Evolutionary conservation across 2,113 vertebrate genomes (phyloP).

Genomic region (Grammomys surdaster): DNA sequence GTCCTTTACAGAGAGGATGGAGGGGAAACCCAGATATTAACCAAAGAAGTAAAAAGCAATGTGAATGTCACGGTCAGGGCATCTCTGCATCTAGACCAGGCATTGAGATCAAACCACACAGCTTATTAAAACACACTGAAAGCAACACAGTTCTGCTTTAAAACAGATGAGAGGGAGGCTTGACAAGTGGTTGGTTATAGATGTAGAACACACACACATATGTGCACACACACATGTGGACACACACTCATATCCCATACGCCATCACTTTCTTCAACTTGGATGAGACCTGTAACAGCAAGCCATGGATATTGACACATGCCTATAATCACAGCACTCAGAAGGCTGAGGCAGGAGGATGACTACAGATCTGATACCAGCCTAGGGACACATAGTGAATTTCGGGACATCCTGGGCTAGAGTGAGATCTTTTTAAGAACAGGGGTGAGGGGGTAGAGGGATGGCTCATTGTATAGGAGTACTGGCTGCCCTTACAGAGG

Average conservation of each 20-base stretch:
- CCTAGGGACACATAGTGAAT: not conserved
- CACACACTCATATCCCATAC: not conserved
- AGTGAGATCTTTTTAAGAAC: not conserved
- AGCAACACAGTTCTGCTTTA: conserved; percentile 57
- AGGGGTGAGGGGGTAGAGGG: not conserved
- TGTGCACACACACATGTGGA: not conserved
- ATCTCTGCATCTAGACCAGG: not conserved
- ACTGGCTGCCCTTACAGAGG: not conserved
- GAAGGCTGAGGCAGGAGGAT: not conserved
- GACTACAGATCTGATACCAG: not conserved
- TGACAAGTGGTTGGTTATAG: conserved; percentile 69
- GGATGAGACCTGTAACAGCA: conserved; percentile 20
- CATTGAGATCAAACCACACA: not conserved
- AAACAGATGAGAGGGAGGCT: conserved; percentile 51
- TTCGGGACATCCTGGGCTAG: not conserved
- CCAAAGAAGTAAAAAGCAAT: not conserved
- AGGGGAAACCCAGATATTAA: not conserved
- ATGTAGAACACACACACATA: conserved; percentile 29
- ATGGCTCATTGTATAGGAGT: not conserved
- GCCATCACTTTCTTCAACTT: conserved; percentile 15
- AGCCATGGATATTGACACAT: not conserved
- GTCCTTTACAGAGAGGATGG: not conserved
- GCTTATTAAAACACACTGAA: conserved; percentile 56
- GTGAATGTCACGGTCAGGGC: not conserved
- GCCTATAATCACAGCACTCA: not conserved